These are phyloP conservation scores for Neoitamus cyanurus DNA, from an alignment of 2,888 invertebrate genomes.

Conservation along the genomic window DNA sequence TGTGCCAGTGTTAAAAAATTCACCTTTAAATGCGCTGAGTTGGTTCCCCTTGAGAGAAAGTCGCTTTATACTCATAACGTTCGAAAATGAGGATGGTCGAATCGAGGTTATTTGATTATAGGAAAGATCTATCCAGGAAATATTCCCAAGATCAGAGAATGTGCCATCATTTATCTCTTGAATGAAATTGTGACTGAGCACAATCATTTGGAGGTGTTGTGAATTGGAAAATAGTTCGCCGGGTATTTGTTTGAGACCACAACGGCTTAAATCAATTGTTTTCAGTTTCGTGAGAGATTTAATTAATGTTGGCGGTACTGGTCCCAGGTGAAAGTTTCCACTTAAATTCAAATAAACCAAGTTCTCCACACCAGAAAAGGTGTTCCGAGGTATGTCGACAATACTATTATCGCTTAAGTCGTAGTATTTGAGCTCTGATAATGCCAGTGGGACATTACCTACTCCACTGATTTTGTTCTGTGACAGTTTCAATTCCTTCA, in stretches of 20 bases:
- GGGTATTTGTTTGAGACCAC: slow-evolving; percentile 79
- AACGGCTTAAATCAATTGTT: slow-evolving; percentile 79
- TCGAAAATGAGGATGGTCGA: slow-evolving; percentile 80
- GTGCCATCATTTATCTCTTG: slow-evolving; percentile 81
- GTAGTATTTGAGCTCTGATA: slow-evolving; percentile 74
- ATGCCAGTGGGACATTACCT: slow-evolving; percentile 72
- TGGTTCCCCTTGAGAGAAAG: slow-evolving; percentile 81
- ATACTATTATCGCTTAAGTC: slow-evolving; percentile 85
- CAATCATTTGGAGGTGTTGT: slow-evolving; percentile 74
- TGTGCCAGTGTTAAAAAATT: slow-evolving; percentile 86
- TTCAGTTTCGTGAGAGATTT: slow-evolving; percentile 76
- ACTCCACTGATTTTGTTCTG: slow-evolving; percentile 79
- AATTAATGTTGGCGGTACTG: slow-evolving; percentile 75
- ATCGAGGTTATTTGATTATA: slow-evolving; percentile 82
- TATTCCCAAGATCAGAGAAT: slow-evolving; percentile 80
- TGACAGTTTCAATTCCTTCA: slow-evolving; percentile 77
- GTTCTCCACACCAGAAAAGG: slow-evolving; percentile 75
- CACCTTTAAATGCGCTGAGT: slow-evolving; percentile 82
- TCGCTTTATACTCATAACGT: slow-evolving; percentile 78
- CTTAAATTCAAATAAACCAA: slow-evolving; percentile 81
- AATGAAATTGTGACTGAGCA: slow-evolving; percentile 78
- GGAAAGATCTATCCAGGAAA: slow-evolving; percentile 81
- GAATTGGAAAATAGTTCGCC: slow-evolving; percentile 78
- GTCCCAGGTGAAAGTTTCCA: slow-evolving; percentile 75
- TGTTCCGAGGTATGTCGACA: slow-evolving; percentile 76